A percentile compares a stretch with the other conserved stretches of the same genome.
These are phyloP conservation scores for Zhuqinia jingwanae DNA, from an alignment of 2,888 invertebrate genomes.

Conservation along the genomic window DNA sequence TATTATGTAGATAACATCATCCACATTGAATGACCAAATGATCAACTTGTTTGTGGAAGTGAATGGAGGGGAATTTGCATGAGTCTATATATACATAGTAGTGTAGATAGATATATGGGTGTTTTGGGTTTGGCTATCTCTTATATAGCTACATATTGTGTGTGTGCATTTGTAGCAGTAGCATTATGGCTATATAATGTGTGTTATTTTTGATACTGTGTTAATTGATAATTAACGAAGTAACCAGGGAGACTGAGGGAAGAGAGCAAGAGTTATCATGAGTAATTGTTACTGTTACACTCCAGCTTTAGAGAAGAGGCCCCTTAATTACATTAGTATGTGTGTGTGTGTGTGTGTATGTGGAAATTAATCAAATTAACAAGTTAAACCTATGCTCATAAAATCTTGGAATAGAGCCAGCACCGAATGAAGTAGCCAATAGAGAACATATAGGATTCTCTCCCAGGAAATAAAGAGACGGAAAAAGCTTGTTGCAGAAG, in stretches of 20 bases:
- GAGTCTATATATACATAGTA: slow-evolving; percentile 5
- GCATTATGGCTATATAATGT: neutral
- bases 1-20: slow-evolving; percentile 19
- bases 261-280: slow-evolving; percentile 59
- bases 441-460: slow-evolving; percentile 27
- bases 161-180: neutral
- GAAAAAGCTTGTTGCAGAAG: slow-evolving; percentile 31
- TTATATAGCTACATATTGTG: too few relatives aligned
- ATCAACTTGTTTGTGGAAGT: slow-evolving; percentile 60
- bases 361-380: slow-evolving; percentile 74
- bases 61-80: neutral
- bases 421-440: neutral
- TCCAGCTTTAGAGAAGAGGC: slow-evolving; percentile 5
- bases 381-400: slow-evolving; percentile 72
- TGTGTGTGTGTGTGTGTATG: slow-evolving; percentile 67
- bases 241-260: slow-evolving; percentile 48
- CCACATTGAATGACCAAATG: slow-evolving; percentile 56
- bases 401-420: slow-evolving; percentile 66
- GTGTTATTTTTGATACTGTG: slow-evolving; percentile 60
- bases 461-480: neutral
- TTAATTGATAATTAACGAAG: slow-evolving; percentile 74
- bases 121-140: neutral
- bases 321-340: slow-evolving; percentile 74
- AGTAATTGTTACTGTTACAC: slow-evolving; percentile 19
- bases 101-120: neutral